A percentile compares a stretch with the other conserved stretches of the same genome.
phyloP scores from a whole-genome alignment of 1,140 invertebrate genomes.

The Ceratitis capitata region DNA sequence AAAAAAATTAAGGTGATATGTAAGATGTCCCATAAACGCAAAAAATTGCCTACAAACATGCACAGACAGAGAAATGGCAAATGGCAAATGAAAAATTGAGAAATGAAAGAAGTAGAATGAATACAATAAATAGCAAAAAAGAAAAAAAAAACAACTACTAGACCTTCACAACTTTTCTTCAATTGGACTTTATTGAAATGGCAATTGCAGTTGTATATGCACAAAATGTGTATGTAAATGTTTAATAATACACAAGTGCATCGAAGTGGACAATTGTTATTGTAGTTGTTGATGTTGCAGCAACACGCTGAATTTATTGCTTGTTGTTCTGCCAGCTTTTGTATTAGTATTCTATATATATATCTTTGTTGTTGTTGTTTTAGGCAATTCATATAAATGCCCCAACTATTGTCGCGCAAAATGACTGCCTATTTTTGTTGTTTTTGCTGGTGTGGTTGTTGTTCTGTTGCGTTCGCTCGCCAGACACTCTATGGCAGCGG shows the following conservation, averaged over 20 bases:
- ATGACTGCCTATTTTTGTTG: background rate
- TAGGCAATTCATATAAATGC: background rate
- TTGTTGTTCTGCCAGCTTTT: background rate
- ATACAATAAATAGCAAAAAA: background rate
- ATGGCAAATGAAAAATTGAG: no score
- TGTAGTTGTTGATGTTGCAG: background rate
- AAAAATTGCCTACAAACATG: background rate
- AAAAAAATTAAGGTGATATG: background rate
- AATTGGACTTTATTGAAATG: background rate
- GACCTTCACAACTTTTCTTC: no score
- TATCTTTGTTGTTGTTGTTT: background rate
- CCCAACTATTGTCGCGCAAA: background rate
- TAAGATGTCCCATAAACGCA: background rate
- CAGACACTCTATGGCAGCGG: background rate
- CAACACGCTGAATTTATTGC: background rate
- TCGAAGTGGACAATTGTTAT: background rate
- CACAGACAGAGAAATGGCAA: background rate
- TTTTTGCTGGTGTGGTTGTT: background rate
- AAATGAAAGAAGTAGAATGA: background rate
- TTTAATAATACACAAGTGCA: background rate
- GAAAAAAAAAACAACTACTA: background rate
- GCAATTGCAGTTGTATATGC: background rate
- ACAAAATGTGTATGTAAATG: background rate
- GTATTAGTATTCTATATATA: background rate
- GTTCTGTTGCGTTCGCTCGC: background rate